Percentiles rank a stretch among this genome's conserved stretches.
These are phyloP conservation scores for Macaca fascicularis DNA, from an alignment of 2,113 vertebrate genomes.

Conservation along the genomic window DNA sequence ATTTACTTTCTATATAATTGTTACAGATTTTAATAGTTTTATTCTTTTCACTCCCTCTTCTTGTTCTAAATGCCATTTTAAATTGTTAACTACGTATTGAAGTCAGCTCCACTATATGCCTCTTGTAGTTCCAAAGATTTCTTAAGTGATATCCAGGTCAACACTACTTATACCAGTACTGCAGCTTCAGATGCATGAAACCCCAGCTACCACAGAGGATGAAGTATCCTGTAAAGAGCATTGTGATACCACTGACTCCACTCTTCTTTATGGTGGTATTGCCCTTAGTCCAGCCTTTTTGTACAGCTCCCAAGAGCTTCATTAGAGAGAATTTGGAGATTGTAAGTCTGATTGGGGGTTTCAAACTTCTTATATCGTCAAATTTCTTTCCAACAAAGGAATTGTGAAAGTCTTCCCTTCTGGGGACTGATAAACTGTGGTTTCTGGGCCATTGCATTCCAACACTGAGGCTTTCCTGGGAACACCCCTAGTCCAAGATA, in stretches of 20 bases:
- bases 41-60: background rate
- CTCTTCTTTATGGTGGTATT: slow-evolving; percentile 88
- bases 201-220: slow-evolving; percentile 92
- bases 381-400: slow-evolving; percentile 68
- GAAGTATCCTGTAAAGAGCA: slow-evolving; percentile 91
- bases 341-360: slow-evolving; percentile 86
- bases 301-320: slow-evolving; percentile 77
- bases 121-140: background rate
- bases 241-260: slow-evolving; percentile 85
- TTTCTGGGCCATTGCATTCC: too few species aligned
- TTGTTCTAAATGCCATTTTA: background rate
- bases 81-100: rapidly evolving
- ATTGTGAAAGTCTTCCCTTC: slow-evolving; percentile 52
- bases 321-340: slow-evolving; percentile 70
- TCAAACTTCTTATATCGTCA: slow-evolving; percentile 86
- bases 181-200: slow-evolving; percentile 86
- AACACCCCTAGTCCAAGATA: too few species aligned
- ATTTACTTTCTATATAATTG: background rate
- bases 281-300: slow-evolving; percentile 89
- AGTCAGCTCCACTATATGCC: rapidly evolving
- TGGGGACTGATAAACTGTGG: too few species aligned
- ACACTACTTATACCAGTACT: slow-evolving; percentile 89
- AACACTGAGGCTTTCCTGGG: too few species aligned
- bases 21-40: background rate
- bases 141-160: slow-evolving; percentile 53